phyloP scores from a whole-genome alignment of 2,888 invertebrate species.

The Actias luna region DNA sequence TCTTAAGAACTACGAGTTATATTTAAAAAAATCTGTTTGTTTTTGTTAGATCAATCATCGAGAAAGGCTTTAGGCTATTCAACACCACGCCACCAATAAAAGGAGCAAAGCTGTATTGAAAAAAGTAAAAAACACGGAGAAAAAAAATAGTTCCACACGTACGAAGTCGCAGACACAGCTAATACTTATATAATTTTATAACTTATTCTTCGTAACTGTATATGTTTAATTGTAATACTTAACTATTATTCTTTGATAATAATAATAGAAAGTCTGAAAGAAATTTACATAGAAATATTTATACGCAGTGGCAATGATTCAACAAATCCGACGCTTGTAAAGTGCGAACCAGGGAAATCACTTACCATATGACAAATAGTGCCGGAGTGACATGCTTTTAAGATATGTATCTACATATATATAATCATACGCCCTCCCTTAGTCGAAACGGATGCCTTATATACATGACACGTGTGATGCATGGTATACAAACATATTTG shows the following conservation, averaged over 20 bases:
- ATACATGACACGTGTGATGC: constrained; percentile 10
- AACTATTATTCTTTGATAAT: neutral
- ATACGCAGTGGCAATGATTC: constrained; percentile 51
- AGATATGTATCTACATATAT: constrained; percentile 32
- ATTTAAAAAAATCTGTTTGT: no score
- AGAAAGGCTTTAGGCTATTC: no score
- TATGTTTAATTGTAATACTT: no score
- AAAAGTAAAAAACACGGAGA: no score
- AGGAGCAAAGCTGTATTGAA: no score
- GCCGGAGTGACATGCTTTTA: constrained; percentile 72
- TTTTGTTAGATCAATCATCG: no score
- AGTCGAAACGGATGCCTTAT: constrained; percentile 15
- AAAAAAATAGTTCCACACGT: no score
- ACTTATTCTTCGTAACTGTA: no score
- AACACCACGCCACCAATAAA: no score
- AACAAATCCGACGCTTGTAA: constrained; percentile 48
- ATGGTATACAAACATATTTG: neutral
- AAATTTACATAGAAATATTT: neutral
- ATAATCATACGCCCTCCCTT: constrained; percentile 34
- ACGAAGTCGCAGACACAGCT: no score
- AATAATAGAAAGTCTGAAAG: neutral
- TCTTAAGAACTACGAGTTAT: no score
- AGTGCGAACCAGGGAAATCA: constrained; percentile 68
- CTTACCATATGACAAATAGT: constrained; percentile 80
- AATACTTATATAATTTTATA: no score